phyloP scores from a whole-genome alignment of 2,797 vertebrate species.

The Tragopan temminckii region DNA sequence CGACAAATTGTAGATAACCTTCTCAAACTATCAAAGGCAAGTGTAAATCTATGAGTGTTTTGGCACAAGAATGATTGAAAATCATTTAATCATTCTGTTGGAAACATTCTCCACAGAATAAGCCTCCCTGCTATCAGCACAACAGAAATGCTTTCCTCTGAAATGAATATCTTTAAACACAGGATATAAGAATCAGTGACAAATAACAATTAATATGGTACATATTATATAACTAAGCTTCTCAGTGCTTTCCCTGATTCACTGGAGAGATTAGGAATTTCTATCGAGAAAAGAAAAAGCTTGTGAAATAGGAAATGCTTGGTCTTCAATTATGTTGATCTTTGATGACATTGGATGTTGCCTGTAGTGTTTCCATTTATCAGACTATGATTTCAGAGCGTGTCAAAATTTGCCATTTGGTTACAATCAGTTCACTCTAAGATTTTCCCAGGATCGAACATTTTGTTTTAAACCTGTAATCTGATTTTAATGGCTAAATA shows the following conservation, averaged over 20 bases:
- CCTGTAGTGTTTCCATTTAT: neutral
- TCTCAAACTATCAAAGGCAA: neutral
- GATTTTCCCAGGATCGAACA: neutral
- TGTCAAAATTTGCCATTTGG: neutral
- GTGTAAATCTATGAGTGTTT: neutral
- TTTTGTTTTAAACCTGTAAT: neutral
- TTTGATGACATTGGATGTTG: neutral
- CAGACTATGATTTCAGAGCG: neutral
- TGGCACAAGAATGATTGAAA: neutral
- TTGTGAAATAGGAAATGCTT: neutral
- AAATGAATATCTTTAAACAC: conserved; percentile 7
- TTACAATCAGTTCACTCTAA: neutral
- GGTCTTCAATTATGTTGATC: neutral
- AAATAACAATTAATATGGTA: neutral
- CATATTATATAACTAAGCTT: neutral
- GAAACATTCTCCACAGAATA: neutral
- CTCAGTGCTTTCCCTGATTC: neutral
- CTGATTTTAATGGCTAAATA: neutral
- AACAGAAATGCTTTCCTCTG: neutral
- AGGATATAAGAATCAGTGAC: conserved; percentile 11
- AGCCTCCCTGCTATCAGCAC: neutral
- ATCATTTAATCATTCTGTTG: conserved; percentile 10
- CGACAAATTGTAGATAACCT: neutral
- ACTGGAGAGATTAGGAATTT: neutral
- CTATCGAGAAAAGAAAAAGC: neutral